Conservation (phyloP, 2,113 vertebrate genomes). For the Brachionichthys hirsutus region DNA sequence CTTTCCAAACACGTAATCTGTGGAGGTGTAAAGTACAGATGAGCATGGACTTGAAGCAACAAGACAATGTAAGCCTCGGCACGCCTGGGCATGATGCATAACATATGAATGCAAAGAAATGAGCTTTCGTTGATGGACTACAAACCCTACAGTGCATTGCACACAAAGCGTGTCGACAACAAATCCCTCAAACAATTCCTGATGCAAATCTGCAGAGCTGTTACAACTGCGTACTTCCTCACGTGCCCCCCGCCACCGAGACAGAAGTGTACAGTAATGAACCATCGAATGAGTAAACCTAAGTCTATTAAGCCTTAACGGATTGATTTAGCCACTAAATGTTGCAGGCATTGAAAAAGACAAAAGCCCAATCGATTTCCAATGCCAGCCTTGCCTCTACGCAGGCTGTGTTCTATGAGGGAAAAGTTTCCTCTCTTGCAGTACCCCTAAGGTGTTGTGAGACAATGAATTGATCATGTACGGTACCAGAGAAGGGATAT, state of each 20-base stretch:
- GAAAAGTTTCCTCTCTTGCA: constrained; percentile 33
- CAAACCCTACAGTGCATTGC: constrained; percentile 5
- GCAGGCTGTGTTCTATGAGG: constrained; percentile 30
- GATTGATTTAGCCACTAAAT: constrained; percentile 70
- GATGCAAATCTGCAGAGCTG: constrained; percentile 9
- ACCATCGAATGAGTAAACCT: constrained; percentile 64
- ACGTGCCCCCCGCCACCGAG: constrained; percentile 22
- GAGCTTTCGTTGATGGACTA: constrained; percentile 16
- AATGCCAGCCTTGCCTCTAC: constrained; percentile 40
- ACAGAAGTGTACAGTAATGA: constrained; percentile 57
- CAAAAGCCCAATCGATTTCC: constrained; percentile 63
- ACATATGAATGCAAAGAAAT: constrained; percentile 41
- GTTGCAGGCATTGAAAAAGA: constrained; percentile 68
- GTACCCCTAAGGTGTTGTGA: constrained; percentile 1
- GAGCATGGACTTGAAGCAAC: constrained; percentile 1
- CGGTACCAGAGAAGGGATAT: background rate
- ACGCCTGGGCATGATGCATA: constrained; percentile 26
- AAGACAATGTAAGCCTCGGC: constrained; percentile 20
- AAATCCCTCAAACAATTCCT: constrained; percentile 36
- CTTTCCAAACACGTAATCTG: constrained; percentile 31
- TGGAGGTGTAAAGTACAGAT: constrained; percentile 34
- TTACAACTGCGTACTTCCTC: constrained; percentile 31
- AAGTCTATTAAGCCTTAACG: constrained; percentile 67
- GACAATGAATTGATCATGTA: constrained; percentile 17
- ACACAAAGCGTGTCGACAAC: constrained; percentile 26